Evolutionary conservation across 2,888 invertebrate genomes (phyloP).

Genomic region (Hololepta plana): DNA sequence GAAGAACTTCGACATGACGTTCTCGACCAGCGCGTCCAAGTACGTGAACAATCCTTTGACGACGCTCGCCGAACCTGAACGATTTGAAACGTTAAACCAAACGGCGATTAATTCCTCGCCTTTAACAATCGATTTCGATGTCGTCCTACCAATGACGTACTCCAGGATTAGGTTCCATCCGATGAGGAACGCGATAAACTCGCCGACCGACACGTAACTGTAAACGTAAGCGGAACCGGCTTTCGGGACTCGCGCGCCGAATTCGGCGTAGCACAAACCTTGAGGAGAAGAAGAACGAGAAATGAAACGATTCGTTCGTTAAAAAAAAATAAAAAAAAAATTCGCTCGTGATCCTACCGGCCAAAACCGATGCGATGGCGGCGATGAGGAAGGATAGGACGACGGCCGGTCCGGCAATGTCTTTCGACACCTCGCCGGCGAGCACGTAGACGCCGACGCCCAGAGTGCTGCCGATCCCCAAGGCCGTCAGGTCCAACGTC

Average conservation of each 20-base stretch:
- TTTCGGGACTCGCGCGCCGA: constrained; percentile 71
- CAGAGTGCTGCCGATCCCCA: constrained; percentile 68
- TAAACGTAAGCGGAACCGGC: constrained; percentile 88
- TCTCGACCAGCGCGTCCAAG: constrained; percentile 46
- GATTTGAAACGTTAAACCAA: no score
- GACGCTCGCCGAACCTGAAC: constrained; percentile 59
- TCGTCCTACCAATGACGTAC: constrained; percentile 56
- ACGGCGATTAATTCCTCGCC: no score
- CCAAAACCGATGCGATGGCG: constrained; percentile 73
- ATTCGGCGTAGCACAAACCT: constrained; percentile 83
- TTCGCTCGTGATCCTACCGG: no score
- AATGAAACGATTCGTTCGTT: constrained; percentile 5
- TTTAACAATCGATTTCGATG: neutral
- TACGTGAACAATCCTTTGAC: constrained; percentile 63
- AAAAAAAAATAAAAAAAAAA: constrained; percentile 1
- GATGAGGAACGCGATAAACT: constrained; percentile 78
- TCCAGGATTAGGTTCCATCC: constrained; percentile 89
- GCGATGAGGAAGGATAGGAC: constrained; percentile 72
- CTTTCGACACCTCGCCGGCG: constrained; percentile 66
- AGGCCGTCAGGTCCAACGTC: constrained; percentile 63
- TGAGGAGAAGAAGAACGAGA: constrained; percentile 16
- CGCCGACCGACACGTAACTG: constrained; percentile 84
- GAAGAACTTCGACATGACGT: constrained; percentile 45
- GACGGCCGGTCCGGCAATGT: constrained; percentile 70
- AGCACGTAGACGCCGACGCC: constrained; percentile 85